Base-by-base conservation (phyloP, 53 echinoderm and acorn worm genomes). In the Luidia sarsii region DNA sequence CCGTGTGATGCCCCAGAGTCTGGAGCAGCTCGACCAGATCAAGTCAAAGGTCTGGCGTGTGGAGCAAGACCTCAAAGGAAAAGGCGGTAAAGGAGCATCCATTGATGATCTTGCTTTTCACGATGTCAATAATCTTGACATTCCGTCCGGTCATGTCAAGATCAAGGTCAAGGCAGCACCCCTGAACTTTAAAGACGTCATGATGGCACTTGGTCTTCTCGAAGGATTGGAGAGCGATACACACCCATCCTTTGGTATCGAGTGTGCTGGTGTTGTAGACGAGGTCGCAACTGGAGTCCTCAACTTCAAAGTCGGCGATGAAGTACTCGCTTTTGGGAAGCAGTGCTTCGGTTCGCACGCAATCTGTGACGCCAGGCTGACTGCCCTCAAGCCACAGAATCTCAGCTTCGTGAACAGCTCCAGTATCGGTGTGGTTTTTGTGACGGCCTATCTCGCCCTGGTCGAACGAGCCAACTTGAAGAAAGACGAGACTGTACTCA, bases 401-500 rank as follows among this genome's bases (percentile, higher is more conserved):
- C 18, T 93, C 20, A 81, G 49, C 33, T 83, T 83, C 67, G 23
- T 72, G 3, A 86, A 93, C 16, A 80, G 82, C 57, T 86, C 93
- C 2, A 65, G 86, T 16, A 88, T 82, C 46, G 80, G 93, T 39
- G 74, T 88, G 2, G 52, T 87, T 23, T 94, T 96, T 86, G 75
- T 88, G n/a, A 70, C 88, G 18, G 90, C 96, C 15, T 93, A 96
- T 65, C 83, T 86, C 48, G 82, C 88, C 61, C 65, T 96, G 10
- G 80, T 93, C n/a, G 88, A 96, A 45, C 81, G 96, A 72, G 93
- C 86, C 19, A 88, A 86, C 49, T 53, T 96, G 48, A 75, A 57
- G 16, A 81, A 67, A 28, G 92, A 86, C 2, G 93, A 96, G 65
- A 88, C 89, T 11, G 59, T 93, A n/a, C 81, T 96, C 19, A 86